These are phyloP conservation scores for Nasua narica DNA, from an alignment of 2,797 vertebrate genomes.

Conservation along the genomic window DNA sequence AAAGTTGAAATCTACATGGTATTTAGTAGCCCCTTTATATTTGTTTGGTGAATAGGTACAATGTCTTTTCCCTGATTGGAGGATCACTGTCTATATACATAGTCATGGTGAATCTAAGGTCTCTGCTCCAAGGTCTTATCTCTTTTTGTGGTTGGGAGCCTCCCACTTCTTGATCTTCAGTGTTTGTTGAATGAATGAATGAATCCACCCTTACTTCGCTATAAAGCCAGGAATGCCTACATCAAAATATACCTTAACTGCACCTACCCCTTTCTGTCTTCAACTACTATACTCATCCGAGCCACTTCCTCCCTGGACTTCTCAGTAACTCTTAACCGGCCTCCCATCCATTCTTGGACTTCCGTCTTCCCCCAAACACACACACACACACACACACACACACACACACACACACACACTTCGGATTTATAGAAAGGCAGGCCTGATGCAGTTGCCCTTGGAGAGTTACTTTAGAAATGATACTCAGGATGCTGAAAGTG, in stretches of 20 bases:
- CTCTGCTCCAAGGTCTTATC: neutral
- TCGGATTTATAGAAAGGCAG: neutral
- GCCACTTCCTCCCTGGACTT: neutral
- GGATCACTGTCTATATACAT: neutral
- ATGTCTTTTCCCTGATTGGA: neutral
- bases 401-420: neutral
- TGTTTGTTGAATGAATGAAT: slow-evolving; percentile 23
- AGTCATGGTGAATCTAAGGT: neutral
- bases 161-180: neutral
- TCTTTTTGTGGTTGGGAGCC: neutral
- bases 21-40: neutral
- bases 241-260: neutral
- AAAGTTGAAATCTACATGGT: slow-evolving; percentile 38
- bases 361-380: neutral
- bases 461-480: neutral
- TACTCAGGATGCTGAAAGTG: neutral
- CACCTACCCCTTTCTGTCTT: neutral
- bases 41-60: neutral
- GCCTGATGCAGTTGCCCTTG: neutral
- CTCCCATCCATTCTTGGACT: neutral
- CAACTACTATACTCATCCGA: neutral
- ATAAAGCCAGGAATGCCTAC: neutral
- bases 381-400: neutral
- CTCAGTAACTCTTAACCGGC: neutral
- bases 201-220: neutral